A percentile compares a stretch with the other conserved stretches of the same genome.
phyloP scores from a whole-genome alignment of 2,888 invertebrate species.

The Cephonodes hylas region DNA sequence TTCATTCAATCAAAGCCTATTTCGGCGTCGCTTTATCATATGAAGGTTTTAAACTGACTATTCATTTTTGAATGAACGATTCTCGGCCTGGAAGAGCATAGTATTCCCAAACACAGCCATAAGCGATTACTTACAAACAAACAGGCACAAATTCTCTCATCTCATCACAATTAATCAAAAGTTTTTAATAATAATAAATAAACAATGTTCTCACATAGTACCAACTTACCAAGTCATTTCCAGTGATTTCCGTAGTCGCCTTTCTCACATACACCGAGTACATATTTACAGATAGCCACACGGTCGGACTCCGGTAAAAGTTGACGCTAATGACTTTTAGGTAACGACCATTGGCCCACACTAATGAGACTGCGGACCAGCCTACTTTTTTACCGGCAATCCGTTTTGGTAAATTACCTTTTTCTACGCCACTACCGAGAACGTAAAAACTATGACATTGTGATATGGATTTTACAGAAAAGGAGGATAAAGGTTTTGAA shows the following conservation, averaged over 20 bases:
- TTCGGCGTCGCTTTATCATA: too few relatives aligned
- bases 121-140: too few relatives aligned
- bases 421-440: slow-evolving; percentile 59
- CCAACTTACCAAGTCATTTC: background rate
- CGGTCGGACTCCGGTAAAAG: slow-evolving; percentile 75
- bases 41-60: too few relatives aligned
- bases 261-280: background rate
- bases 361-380: slow-evolving; percentile 71
- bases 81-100: too few relatives aligned
- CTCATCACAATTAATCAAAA: too few relatives aligned
- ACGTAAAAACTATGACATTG: slow-evolving; percentile 41
- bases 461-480: background rate
- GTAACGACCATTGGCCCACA: slow-evolving; percentile 78
- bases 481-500: background rate
- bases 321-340: slow-evolving; percentile 78
- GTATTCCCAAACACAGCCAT: too few relatives aligned
- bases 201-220: too few relatives aligned
- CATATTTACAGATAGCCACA: slow-evolving; percentile 26
- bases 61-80: too few relatives aligned
- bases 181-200: too few relatives aligned
- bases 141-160: too few relatives aligned
- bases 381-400: slow-evolving; percentile 76
- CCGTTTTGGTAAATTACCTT: slow-evolving; percentile 71
- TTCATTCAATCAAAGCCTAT: too few relatives aligned
- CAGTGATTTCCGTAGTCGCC: background rate